Evolutionary conservation across 1,140 invertebrate species (phyloP).

Genomic region (Penaeus chinensis): DNA sequence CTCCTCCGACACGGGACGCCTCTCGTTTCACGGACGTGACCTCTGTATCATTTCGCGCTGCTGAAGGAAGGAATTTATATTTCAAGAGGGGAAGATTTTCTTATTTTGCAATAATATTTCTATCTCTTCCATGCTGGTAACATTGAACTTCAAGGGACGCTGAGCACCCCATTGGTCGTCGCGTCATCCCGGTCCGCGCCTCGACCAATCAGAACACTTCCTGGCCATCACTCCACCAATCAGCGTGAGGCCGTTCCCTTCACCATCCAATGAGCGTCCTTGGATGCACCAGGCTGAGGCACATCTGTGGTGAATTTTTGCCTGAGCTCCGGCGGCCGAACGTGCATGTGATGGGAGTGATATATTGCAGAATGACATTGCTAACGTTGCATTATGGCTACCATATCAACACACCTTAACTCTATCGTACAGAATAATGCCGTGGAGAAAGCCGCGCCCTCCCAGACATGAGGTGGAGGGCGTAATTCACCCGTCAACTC

Average conservation of each 20-base stretch:
- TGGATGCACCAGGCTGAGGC: constrained; percentile 56
- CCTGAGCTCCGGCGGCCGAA: constrained; percentile 49
- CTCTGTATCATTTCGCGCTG: not conserved
- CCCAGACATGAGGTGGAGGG: too few species aligned
- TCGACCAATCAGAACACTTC: constrained; percentile 39
- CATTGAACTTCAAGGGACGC: constrained; percentile 48
- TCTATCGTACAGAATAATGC: not conserved
- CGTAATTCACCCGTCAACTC: constrained; percentile 19
- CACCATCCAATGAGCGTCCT: constrained; percentile 37
- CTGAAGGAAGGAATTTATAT: not conserved
- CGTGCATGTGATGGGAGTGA: constrained; percentile 58
- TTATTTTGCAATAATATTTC: too few species aligned
- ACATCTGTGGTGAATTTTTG: constrained; percentile 65
- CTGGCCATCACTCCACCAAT: constrained; percentile 50
- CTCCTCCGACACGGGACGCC: not conserved
- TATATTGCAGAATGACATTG: constrained; percentile 58
- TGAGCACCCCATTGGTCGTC: constrained; percentile 48
- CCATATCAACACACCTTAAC: constrained; percentile 51
- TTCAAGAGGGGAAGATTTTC: too few species aligned
- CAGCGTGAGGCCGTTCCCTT: constrained; percentile 26
- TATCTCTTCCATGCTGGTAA: constrained; percentile 31
- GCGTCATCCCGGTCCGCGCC: constrained; percentile 48
- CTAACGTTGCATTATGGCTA: constrained; percentile 56
- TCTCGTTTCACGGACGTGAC: not conserved
- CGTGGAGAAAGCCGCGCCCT: too few species aligned